Percentiles rank a stretch among this genome's conserved stretches.
Conservation (phyloP, 1,140 invertebrate species). For the Conus ventricosus region DNA sequence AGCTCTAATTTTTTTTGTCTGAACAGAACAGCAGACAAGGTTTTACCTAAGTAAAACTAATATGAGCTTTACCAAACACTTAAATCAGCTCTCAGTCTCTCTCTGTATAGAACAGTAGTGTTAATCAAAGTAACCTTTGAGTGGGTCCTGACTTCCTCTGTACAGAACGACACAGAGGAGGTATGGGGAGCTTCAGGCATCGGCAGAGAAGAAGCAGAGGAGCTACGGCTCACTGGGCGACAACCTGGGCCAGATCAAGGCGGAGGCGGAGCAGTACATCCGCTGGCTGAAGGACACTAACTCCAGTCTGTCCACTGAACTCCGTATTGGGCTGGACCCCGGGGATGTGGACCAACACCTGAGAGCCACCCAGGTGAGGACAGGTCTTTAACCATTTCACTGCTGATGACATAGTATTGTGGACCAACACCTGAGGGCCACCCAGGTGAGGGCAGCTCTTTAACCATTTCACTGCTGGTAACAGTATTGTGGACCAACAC, state of each 20-base stretch:
- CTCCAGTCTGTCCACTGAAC: constrained; percentile 76
- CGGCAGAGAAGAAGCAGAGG: constrained; percentile 49
- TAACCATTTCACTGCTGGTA: too few relatives aligned
- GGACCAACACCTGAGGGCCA: neutral
- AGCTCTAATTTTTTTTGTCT: too few relatives aligned
- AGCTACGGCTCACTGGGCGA: constrained; percentile 49
- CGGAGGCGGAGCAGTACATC: constrained; percentile 76
- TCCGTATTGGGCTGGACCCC: constrained; percentile 81
- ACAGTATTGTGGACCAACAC: constrained; percentile 48
- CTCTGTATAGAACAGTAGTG: too few relatives aligned
- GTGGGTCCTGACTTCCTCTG: too few relatives aligned
- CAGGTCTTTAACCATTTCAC: too few relatives aligned
- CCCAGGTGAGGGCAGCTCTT: neutral
- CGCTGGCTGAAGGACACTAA: constrained; percentile 88
- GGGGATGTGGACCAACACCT: constrained; percentile 57
- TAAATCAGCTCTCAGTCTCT: too few relatives aligned
- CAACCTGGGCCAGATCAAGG: constrained; percentile 59
- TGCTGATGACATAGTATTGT: neutral
- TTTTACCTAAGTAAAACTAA: too few relatives aligned
- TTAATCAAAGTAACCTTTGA: too few relatives aligned
- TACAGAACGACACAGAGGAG: constrained; percentile 56
- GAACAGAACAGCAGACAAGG: too few relatives aligned
- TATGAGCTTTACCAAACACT: too few relatives aligned
- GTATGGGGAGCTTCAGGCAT: constrained; percentile 48
- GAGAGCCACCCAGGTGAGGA: constrained; percentile 59